phyloP scores from a whole-genome alignment of 2,113 vertebrate species.

The Pseudopodoces humilis region DNA sequence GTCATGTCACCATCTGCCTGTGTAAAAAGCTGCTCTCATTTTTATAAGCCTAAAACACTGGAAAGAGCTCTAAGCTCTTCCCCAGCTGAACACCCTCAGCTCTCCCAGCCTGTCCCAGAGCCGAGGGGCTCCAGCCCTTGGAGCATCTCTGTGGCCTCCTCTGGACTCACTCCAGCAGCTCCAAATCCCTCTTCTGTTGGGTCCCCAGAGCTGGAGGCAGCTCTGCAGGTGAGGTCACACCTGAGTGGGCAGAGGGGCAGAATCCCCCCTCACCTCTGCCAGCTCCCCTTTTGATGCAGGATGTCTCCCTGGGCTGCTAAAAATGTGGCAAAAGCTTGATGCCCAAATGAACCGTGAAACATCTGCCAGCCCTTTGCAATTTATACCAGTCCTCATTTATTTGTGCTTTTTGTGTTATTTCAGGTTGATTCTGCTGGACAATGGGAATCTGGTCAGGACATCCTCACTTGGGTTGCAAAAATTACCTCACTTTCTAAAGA shows the following conservation, averaged over 20 bases:
- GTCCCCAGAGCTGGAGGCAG: neutral
- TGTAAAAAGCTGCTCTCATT: neutral
- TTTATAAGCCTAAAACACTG: neutral
- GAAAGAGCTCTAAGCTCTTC: neutral
- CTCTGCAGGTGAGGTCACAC: neutral
- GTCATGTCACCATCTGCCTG: neutral
- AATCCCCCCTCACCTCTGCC: neutral
- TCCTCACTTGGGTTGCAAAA: neutral
- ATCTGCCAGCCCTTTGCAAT: neutral
- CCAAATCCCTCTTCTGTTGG: neutral
- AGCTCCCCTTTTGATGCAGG: neutral
- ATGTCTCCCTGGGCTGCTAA: neutral
- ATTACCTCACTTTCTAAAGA: neutral
- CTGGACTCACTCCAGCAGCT: neutral
- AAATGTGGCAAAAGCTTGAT: neutral
- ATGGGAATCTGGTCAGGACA: neutral
- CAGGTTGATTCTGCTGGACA: neutral
- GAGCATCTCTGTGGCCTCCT: neutral
- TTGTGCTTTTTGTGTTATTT: neutral
- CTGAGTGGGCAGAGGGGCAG: neutral
- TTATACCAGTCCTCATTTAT: neutral
- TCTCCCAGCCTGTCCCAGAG: neutral
- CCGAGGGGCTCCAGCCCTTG: neutral
- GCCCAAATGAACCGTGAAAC: neutral
- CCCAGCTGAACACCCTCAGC: neutral